These are phyloP conservation scores for Anabas testudineus DNA, from an alignment of 2,797 vertebrate genomes.

Conservation along the genomic window DNA sequence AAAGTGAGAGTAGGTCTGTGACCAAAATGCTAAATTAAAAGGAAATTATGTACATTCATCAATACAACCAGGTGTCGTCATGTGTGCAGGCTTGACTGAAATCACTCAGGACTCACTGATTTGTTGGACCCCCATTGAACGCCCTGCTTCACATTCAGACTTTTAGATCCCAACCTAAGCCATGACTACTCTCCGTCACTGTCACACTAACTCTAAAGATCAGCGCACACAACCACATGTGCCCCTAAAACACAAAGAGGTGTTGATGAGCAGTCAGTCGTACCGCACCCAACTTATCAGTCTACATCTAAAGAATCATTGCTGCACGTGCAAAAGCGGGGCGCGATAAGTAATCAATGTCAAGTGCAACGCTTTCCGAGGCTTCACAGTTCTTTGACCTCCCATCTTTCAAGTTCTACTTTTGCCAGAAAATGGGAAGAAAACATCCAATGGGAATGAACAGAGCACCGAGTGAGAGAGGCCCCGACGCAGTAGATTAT, in stretches of 20 bases:
- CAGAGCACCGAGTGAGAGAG: background rate
- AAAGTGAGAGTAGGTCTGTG: background rate
- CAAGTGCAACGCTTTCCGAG: constrained; percentile 34
- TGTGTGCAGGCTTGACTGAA: background rate
- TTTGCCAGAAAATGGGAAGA: background rate
- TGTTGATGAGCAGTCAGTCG: constrained; percentile 11
- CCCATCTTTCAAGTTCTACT: too few relatives aligned
- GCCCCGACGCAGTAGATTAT: too few relatives aligned
- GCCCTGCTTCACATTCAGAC: background rate
- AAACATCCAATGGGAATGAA: constrained; percentile 1
- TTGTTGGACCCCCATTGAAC: background rate
- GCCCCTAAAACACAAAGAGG: constrained; percentile 1
- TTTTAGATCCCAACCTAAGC: background rate
- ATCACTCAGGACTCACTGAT: background rate
- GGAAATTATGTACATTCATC: constrained; percentile 36
- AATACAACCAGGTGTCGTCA: constrained; percentile 12
- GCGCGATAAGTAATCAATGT: background rate
- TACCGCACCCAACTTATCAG: background rate
- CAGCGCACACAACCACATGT: background rate
- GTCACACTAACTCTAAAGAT: background rate
- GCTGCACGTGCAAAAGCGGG: background rate
- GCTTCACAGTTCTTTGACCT: constrained; percentile 23
- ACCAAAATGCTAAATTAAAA: background rate
- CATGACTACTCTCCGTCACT: background rate
- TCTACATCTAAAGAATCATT: background rate